These are phyloP conservation scores for Thysanoteuthis rhombus DNA, from an alignment of 2,888 invertebrate genomes.

Conservation along the genomic window DNA sequence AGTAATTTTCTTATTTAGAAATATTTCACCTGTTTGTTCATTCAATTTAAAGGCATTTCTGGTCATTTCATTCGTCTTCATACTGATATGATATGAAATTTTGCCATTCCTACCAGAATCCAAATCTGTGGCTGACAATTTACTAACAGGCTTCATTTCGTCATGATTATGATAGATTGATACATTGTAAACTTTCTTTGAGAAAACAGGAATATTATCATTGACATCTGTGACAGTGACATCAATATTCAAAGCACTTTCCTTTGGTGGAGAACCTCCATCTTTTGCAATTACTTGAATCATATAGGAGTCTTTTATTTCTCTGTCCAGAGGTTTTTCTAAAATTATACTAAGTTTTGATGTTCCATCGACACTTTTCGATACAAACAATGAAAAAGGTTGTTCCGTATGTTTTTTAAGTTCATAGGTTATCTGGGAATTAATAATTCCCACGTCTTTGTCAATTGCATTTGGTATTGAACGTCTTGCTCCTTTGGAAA, in stretches of 20 bases:
- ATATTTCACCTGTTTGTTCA: constrained; percentile 85
- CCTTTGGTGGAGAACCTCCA: constrained; percentile 53
- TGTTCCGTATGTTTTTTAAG: not conserved
- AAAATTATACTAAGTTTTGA: constrained; percentile 43
- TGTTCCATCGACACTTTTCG: constrained; percentile 40
- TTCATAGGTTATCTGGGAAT: not conserved
- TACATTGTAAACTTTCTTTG: constrained; percentile 46
- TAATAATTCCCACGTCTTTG: not conserved
- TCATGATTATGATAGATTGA: constrained; percentile 48
- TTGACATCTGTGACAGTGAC: constrained; percentile 57
- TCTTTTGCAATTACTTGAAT: constrained; percentile 54
- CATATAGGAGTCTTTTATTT: constrained; percentile 46
- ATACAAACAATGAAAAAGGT: not conserved
- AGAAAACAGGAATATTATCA: constrained; percentile 56
- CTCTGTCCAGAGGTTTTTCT: constrained; percentile 52
- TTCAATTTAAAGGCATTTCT: constrained; percentile 73
- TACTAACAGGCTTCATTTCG: constrained; percentile 45
- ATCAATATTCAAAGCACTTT: constrained; percentile 51
- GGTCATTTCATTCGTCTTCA: constrained; percentile 47
- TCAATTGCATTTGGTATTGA: not conserved
- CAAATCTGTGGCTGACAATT: constrained; percentile 82
- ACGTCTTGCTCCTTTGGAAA: not conserved
- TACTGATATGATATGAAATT: constrained; percentile 67
- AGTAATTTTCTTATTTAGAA: constrained; percentile 82
- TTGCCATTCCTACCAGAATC: constrained; percentile 83